Conservation (phyloP, 2,888 invertebrate species). For the Heliconius erato region DNA sequence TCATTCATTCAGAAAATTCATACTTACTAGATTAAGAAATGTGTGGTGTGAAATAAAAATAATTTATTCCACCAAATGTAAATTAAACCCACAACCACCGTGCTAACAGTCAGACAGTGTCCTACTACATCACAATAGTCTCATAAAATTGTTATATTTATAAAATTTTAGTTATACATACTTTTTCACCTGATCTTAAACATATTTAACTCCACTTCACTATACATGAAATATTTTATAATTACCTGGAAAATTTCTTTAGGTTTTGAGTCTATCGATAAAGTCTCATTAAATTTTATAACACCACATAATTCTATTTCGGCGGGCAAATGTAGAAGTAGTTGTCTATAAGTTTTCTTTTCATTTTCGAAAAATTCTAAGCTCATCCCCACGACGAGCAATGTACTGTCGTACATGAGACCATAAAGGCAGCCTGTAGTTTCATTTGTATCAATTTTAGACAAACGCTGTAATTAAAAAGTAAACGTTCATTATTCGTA, state of each 20-base stretch:
- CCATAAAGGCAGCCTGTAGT: constrained; percentile 91
- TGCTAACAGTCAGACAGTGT: no score
- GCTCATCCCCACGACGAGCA: constrained; percentile 89
- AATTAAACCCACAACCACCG: no score
- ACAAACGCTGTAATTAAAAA: constrained; percentile 86
- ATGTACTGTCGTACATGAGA: constrained; percentile 89
- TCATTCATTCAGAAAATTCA: no score
- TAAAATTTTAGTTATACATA: neutral
- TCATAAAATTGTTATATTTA: no score
- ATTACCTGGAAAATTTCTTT: constrained; percentile 86
- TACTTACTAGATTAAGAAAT: no score
- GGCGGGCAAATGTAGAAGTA: constrained; percentile 89
- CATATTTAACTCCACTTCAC: neutral
- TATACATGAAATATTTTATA: constrained; percentile 13
- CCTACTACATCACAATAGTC: no score
- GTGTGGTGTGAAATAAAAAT: no score
- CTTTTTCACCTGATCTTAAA: no score
- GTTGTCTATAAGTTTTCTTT: constrained; percentile 79
- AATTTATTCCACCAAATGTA: no score
- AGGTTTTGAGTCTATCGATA: constrained; percentile 86
- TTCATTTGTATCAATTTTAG: constrained; percentile 85
- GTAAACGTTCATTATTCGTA: neutral
- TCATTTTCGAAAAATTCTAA: constrained; percentile 87
- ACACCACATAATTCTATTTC: constrained; percentile 92
- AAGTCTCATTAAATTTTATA: constrained; percentile 87